Percentiles rank a stretch among this genome's conserved stretches.
These are phyloP conservation scores for Lucinisca nassula DNA, from an alignment of 2,888 invertebrate species.

Conservation along the genomic window DNA sequence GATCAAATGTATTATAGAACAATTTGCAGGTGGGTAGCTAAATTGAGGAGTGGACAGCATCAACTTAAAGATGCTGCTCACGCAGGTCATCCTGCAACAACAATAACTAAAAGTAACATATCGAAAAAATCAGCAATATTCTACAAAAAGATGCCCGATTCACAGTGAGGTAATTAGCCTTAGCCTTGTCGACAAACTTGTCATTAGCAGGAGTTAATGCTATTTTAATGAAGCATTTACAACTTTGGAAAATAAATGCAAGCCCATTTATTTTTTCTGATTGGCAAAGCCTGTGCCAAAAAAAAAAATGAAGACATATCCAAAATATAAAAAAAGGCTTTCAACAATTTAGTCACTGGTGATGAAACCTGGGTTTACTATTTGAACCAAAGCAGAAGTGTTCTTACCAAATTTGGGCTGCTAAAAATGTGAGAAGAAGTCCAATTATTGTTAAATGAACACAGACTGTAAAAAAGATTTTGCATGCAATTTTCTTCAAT, in stretches of 20 bases:
- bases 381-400: background rate
- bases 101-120: constrained; percentile 12
- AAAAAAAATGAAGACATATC: background rate
- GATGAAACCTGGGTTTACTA: background rate
- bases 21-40: too few relatives aligned
- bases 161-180: constrained; percentile 13
- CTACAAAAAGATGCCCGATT: constrained; percentile 12
- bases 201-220: constrained; percentile 6
- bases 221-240: constrained; percentile 25
- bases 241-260: background rate
- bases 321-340: constrained; percentile 1
- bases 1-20: too few relatives aligned
- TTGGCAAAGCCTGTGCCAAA: background rate
- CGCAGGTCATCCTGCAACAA: constrained; percentile 19
- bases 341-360: background rate
- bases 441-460: constrained; percentile 33
- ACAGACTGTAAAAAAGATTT: constrained; percentile 16
- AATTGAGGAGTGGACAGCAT: constrained; percentile 17
- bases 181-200: constrained; percentile 29
- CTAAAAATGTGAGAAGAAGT: background rate
- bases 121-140: background rate
- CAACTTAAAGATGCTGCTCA: constrained; percentile 38
- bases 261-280: background rate
- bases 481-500: background rate
- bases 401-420: constrained; percentile 16